Base-by-base conservation (phyloP, 2,797 vertebrate species). In the Hydrocynus forskahlii region DNA sequence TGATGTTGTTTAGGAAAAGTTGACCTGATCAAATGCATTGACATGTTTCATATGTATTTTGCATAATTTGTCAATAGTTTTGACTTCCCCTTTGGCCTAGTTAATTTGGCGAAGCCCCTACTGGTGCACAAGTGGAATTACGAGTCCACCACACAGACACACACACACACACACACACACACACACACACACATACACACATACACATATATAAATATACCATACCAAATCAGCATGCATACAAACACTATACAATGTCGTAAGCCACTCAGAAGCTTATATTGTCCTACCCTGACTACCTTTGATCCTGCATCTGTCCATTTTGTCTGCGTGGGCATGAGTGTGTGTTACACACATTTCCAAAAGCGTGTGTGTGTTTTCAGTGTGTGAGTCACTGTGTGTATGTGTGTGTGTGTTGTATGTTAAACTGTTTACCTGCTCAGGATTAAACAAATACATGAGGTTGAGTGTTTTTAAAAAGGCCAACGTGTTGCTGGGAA, bases 371-470 rank as follows among this genome's bases (percentile, higher is more conserved):
- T 67, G 69, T 54, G 8, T 38, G 13, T 43, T 48, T 52, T 52
- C 9, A 23, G 21, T 55, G 25, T 25, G 52, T 73, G 48, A 23
- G 16, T 71, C 48, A 17, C 13, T n/a, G 59, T 35, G 13, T 71
- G 45, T 69, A 25, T 77, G 50, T 54, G 19, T 43, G 4, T 59
- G 68, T 38, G 3, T 62, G 83, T 91, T 88, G 21, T 88, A 91
- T 87, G 87, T 90, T 89, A 87, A 90, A 89, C 88, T 89, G 88
- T 93, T 92, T 92, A 89, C 89, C 81, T 84, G 57, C 69, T 84
- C 83, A 75, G 83, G 83, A 85, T 88, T 87, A 87, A 81, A 85
- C 87, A 91, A 93, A 91, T 90, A 92, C 86, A 90, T 90, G 89
- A 89, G 86, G 86, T 89, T 89, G 90, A 84, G 71, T 91, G 88